A percentile compares a stretch with the other conserved stretches of the same genome.
These are phyloP conservation scores for Teleopsis dalmanni DNA, from an alignment of 1,140 invertebrate genomes.

Conservation along the genomic window DNA sequence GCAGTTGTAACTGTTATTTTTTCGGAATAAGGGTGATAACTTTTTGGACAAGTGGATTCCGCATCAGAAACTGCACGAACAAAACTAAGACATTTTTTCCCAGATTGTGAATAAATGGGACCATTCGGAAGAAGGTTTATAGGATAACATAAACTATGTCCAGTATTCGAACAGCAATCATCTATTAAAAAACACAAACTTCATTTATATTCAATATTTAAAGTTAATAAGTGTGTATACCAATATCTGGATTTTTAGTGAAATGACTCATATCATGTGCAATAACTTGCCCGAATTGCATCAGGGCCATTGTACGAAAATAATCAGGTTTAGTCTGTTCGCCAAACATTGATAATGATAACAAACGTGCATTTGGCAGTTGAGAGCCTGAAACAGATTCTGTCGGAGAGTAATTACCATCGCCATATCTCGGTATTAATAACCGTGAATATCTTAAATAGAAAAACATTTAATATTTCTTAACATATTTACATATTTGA, in stretches of 20 bases:
- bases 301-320: constrained; percentile 61
- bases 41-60: constrained; percentile 56
- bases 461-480: not conserved
- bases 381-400: constrained; percentile 48
- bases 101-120: constrained; percentile 58
- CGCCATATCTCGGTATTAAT: constrained; percentile 67
- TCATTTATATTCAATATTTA: not conserved
- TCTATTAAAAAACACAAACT: not conserved
- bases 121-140: constrained; percentile 75
- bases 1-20: constrained; percentile 73
- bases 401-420: constrained; percentile 60
- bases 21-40: constrained; percentile 54
- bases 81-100: constrained; percentile 67
- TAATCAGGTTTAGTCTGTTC: constrained; percentile 59
- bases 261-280: constrained; percentile 75
- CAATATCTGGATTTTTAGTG: constrained; percentile 57
- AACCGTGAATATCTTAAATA: constrained; percentile 58
- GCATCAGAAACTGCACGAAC: constrained; percentile 65
- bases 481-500: not conserved
- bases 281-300: constrained; percentile 82
- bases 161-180: constrained; percentile 35
- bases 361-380: constrained; percentile 61
- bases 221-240: constrained; percentile 46
- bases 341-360: constrained; percentile 61
- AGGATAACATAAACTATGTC: constrained; percentile 61